These are phyloP conservation scores for Drosophila percnosoma DNA, from an alignment of 2,888 invertebrate species.

Conservation along the genomic window DNA sequence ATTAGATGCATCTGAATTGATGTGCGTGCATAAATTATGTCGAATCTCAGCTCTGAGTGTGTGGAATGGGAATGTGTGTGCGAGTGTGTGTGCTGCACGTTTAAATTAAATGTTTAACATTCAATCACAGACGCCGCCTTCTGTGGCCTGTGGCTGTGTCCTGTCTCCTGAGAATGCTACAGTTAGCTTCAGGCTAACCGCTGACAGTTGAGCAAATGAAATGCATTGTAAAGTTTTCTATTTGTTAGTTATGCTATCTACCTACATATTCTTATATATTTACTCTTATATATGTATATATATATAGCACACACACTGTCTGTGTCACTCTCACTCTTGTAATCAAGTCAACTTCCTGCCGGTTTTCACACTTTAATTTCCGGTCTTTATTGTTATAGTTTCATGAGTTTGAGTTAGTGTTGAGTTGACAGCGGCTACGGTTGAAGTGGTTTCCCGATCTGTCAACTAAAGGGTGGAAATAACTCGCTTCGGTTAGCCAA, in stretches of 20 bases:
- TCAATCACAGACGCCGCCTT: constrained; percentile 66
- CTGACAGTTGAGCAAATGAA: constrained; percentile 64
- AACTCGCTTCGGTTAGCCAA: constrained; percentile 25
- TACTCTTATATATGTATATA: neutral
- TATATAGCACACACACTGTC: constrained; percentile 11
- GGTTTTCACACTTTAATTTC: constrained; percentile 81
- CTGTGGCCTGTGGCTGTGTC: constrained; percentile 55
- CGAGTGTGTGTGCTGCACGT: constrained; percentile 55
- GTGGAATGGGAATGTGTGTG: neutral
- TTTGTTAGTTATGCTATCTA: constrained; percentile 57
- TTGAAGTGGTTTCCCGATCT: constrained; percentile 68
- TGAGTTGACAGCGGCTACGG: constrained; percentile 49
- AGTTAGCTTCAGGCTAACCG: constrained; percentile 39
- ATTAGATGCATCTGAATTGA: constrained; percentile 80
- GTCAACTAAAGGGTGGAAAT: constrained; percentile 58
- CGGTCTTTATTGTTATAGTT: constrained; percentile 79
- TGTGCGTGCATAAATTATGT: constrained; percentile 77
- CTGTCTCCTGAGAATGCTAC: constrained; percentile 27
- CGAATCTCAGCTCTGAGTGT: constrained; percentile 39
- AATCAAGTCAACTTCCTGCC: constrained; percentile 79
- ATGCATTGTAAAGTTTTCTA: constrained; percentile 76
- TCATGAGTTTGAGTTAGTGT: constrained; percentile 48
- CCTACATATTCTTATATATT: constrained; percentile 19
- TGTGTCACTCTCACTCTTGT: constrained; percentile 53
- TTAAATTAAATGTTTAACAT: constrained; percentile 79